Evolutionary conservation across 2,113 vertebrate species (phyloP).

Genomic region (Alectura lathami): DNA sequence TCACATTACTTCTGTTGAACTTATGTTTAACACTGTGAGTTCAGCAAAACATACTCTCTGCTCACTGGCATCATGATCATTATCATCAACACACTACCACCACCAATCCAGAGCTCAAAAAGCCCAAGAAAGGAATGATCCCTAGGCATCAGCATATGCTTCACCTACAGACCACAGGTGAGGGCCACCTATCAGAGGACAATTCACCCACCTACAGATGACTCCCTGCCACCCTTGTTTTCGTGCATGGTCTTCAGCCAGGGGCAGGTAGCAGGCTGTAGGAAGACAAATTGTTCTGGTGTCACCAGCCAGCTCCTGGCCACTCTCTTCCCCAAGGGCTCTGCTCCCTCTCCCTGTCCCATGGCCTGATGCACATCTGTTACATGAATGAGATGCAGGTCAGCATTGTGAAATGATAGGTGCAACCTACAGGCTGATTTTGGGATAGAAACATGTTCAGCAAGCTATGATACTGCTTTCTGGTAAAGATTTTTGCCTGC

Average conservation of each 20-base stretch:
- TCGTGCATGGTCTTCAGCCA: background rate
- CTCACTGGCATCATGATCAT: background rate
- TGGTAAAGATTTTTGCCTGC: background rate
- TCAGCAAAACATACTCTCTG: background rate
- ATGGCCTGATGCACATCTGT: background rate
- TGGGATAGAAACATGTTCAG: background rate
- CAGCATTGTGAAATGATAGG: background rate
- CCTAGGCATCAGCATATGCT: background rate
- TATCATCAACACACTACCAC: background rate
- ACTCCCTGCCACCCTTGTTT: background rate
- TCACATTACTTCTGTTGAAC: constrained; percentile 21
- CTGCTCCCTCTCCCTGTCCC: background rate
- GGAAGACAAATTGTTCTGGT: background rate
- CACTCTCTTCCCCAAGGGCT: background rate
- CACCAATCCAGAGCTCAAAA: background rate
- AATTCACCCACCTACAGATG: background rate
- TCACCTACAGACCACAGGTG: background rate
- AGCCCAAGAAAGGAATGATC: background rate
- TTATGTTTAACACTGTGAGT: background rate
- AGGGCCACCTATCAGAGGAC: background rate
- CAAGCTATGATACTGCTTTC: background rate
- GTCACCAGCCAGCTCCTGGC: background rate
- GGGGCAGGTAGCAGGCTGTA: background rate
- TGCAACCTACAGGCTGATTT: background rate
- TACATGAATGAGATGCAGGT: background rate